These are phyloP conservation scores for Danio albolineatus DNA, from an alignment of 2,797 vertebrate genomes.

Conservation along the genomic window DNA sequence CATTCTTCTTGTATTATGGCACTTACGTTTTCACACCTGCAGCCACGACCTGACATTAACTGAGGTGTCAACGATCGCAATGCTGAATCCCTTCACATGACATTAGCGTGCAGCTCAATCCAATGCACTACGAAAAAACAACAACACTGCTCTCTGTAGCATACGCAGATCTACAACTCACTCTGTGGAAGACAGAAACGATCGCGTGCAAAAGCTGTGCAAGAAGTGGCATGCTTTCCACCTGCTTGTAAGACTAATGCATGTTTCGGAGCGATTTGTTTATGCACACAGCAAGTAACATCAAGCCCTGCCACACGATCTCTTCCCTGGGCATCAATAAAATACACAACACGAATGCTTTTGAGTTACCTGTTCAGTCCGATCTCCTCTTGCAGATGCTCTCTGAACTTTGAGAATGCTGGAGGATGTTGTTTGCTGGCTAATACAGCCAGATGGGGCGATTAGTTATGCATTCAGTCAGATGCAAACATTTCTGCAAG, in stretches of 20 bases:
- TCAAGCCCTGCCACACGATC: conserved; percentile 1
- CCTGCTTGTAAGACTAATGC: not conserved
- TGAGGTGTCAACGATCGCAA: not conserved
- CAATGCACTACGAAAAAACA: not conserved
- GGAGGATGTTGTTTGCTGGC: conserved; percentile 32
- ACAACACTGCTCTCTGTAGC: not conserved
- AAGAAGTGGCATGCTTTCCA: not conserved
- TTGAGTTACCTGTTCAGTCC: conserved; percentile 43
- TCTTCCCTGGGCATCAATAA: not conserved
- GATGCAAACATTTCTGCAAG: conserved; percentile 56
- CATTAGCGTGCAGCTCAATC: conserved; percentile 12
- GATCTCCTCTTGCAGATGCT: conserved; percentile 12
- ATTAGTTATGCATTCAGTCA: conserved; percentile 58
- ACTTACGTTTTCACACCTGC: not conserved
- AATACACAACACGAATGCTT: not conserved
- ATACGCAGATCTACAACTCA: not conserved
- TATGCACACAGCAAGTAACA: not conserved
- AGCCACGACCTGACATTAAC: not conserved
- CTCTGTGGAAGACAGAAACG: not conserved
- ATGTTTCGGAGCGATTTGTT: not conserved
- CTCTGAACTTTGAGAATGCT: conserved; percentile 31
- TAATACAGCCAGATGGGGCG: conserved; percentile 47
- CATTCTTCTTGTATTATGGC: not conserved
- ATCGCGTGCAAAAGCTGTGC: not conserved
- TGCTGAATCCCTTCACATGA: not conserved